Percentiles rank a stretch among this genome's conserved stretches.
Evolutionary conservation across 2,888 invertebrate genomes (phyloP).

Genomic region (Gortyna flavago): DNA sequence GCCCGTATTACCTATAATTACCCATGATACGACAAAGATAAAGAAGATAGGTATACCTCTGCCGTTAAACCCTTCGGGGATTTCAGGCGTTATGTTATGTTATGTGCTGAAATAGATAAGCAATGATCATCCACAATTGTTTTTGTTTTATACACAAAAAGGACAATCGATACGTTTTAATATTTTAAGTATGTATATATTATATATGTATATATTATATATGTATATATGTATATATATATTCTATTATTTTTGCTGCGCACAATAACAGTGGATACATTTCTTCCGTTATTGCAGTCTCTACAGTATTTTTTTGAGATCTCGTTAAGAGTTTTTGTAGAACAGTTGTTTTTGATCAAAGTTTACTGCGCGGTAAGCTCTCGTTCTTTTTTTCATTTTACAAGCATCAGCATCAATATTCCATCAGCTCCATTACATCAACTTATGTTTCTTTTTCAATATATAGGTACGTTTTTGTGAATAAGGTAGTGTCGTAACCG

Average conservation of each 20-base stretch:
- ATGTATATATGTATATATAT: no score
- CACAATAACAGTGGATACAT: neutral
- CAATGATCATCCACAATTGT: neutral
- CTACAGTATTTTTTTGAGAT: slow-evolving; percentile 6
- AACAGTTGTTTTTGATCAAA: slow-evolving; percentile 24
- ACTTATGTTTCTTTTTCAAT: neutral
- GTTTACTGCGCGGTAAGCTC: slow-evolving; percentile 17
- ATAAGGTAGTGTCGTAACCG: neutral
- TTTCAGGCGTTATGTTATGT: no score
- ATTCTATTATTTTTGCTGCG: neutral
- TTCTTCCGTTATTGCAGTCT: neutral
- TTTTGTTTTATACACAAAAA: neutral
- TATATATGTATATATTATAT: no score
- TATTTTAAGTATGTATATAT: neutral
- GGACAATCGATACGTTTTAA: neutral
- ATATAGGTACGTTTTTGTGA: neutral
- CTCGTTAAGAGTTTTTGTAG: slow-evolving; percentile 44
- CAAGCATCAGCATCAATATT: neutral
- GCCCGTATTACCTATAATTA: no score
- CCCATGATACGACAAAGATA: no score
- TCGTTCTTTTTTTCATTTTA: slow-evolving; percentile 1
- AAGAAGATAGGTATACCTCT: neutral
- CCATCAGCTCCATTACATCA: neutral
- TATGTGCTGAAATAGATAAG: neutral
- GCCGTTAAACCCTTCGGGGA: neutral